A percentile compares a stretch with the other conserved stretches of the same genome.
Evolutionary conservation across 2,113 vertebrate genomes (phyloP).

Genomic region (Rhea americana): DNA sequence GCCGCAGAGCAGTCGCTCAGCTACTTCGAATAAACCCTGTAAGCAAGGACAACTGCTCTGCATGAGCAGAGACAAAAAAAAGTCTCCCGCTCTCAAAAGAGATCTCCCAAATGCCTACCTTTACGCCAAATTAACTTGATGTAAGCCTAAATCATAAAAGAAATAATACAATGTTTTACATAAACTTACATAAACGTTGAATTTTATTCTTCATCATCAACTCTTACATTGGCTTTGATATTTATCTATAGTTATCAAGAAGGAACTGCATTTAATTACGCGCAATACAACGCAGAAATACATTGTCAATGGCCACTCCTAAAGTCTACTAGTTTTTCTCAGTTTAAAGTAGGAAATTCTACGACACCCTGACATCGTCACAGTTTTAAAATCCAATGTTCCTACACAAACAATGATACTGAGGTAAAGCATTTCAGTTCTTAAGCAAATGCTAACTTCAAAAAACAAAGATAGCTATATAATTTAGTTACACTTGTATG

Average conservation of each 20-base stretch:
- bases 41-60: neutral
- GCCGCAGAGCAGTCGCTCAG: neutral
- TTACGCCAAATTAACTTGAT: neutral
- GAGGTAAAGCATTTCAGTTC: neutral
- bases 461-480: neutral
- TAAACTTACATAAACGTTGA: neutral
- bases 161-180: neutral
- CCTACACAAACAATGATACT: neutral
- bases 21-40: constrained; percentile 12
- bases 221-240: neutral
- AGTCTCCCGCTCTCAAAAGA: neutral
- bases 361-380: neutral
- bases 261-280: neutral
- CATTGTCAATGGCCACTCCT: fast-evolving
- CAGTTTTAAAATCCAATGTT: neutral
- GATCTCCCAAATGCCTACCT: neutral
- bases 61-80: neutral
- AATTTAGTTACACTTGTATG: neutral
- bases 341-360: neutral
- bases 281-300: neutral
- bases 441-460: neutral
- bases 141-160: too few species aligned
- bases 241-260: neutral
- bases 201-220: neutral
- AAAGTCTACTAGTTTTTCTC: neutral